These are phyloP conservation scores for Betta splendens DNA, from an alignment of 2,797 vertebrate species.

Conservation along the genomic window DNA sequence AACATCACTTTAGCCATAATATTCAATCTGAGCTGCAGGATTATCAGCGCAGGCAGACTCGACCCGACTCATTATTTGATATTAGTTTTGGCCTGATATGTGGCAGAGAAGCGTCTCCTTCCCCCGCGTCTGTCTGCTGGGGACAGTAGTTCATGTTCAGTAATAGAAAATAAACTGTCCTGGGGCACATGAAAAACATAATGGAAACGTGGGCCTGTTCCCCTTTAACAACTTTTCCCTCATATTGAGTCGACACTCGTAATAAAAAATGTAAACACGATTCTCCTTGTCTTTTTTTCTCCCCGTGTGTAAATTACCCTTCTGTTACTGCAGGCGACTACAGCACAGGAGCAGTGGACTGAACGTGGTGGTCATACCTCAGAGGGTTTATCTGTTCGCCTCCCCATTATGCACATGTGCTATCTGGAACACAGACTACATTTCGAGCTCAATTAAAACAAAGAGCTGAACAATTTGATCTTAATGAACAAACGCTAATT, in stretches of 20 bases:
- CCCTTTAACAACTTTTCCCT: slow-evolving; percentile 65
- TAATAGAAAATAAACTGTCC: slow-evolving; percentile 69
- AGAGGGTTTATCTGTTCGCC: slow-evolving; percentile 58
- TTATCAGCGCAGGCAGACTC: neutral
- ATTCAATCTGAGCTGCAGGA: slow-evolving; percentile 11
- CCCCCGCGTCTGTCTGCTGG: slow-evolving; percentile 34
- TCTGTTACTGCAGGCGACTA: slow-evolving; percentile 61
- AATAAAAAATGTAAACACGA: slow-evolving; percentile 69
- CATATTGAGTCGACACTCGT: slow-evolving; percentile 56
- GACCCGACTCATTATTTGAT: slow-evolving; percentile 37
- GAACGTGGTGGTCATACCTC: slow-evolving; percentile 58
- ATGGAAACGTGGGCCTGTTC: slow-evolving; percentile 56
- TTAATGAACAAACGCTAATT: slow-evolving; percentile 68
- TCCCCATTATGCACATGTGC: slow-evolving; percentile 49
- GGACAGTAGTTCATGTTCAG: slow-evolving; percentile 57
- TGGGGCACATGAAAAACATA: slow-evolving; percentile 66
- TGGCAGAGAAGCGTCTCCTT: slow-evolving; percentile 11
- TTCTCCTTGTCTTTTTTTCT: slow-evolving; percentile 24
- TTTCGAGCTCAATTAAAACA: slow-evolving; percentile 63
- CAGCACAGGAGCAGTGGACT: slow-evolving; percentile 44
- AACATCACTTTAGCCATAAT: slow-evolving; percentile 4
- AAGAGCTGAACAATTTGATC: slow-evolving; percentile 53
- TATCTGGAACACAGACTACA: slow-evolving; percentile 38
- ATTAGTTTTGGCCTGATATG: slow-evolving; percentile 46
- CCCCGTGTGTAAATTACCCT: slow-evolving; percentile 45